Evolutionary conservation across 2,888 invertebrate species (phyloP).

Genomic region (Dyspetes luteomarginatus): DNA sequence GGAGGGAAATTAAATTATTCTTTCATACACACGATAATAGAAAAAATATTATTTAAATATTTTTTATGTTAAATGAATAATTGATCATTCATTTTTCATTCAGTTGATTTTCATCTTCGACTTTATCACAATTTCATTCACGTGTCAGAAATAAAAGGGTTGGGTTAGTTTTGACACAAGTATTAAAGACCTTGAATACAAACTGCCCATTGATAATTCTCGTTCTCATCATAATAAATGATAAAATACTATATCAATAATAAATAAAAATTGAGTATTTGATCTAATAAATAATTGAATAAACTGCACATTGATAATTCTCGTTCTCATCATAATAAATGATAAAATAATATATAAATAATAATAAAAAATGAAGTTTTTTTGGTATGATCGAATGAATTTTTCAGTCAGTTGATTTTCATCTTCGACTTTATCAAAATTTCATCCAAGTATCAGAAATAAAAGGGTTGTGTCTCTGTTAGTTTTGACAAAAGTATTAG

Average conservation of each 20-base stretch:
- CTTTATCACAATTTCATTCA: neutral
- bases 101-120: neutral
- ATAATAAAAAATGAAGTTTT: neutral
- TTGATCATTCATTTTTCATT: neutral
- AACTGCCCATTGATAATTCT: conserved; percentile 1
- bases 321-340: too few species aligned
- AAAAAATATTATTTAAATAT: too few species aligned
- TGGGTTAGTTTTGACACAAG: neutral
- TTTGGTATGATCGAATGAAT: neutral
- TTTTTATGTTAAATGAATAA: neutral
- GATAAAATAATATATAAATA: too few species aligned
- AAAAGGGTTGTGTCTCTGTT: too few species aligned
- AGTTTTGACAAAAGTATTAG: neutral
- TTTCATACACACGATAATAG: too few species aligned
- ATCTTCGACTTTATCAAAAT: neutral
- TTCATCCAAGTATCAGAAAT: too few species aligned
- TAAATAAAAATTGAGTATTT: too few species aligned
- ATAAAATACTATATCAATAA: too few species aligned
- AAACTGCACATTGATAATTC: too few species aligned
- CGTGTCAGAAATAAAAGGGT: too few species aligned
- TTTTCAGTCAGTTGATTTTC: neutral
- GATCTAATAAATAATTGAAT: too few species aligned
- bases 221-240: conserved; percentile 27
- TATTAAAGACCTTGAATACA: neutral
- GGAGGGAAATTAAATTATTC: too few species aligned